A percentile compares a stretch with the other conserved stretches of the same genome.
Conservation (phyloP, 2,888 invertebrate species). For the Ligdia adustata region DNA sequence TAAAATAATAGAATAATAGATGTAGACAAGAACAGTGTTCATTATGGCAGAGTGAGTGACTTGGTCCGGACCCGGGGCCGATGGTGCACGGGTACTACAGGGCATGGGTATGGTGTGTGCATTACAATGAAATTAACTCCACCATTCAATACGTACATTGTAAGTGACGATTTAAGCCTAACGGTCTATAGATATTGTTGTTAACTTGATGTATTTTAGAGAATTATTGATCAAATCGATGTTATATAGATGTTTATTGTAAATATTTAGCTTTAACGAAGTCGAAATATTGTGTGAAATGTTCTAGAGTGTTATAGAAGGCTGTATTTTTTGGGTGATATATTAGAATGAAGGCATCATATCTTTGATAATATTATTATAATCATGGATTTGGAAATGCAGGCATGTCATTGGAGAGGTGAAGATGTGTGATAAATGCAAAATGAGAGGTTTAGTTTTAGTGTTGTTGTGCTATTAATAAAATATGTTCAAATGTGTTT, state of each 20-base stretch:
- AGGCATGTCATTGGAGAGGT: conserved; percentile 49
- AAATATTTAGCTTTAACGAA: conserved; percentile 70
- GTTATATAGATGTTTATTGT: conserved; percentile 84
- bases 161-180: conserved; percentile 72
- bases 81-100: conserved; percentile 1
- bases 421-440: conserved; percentile 79
- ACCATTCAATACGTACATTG: conserved; percentile 60
- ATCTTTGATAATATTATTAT: conserved; percentile 74
- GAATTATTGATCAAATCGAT: conserved; percentile 82
- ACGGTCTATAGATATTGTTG: conserved; percentile 75
- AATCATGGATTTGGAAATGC: conserved; percentile 42
- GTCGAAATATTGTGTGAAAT: conserved; percentile 63
- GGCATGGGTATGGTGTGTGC: conserved; percentile 14
- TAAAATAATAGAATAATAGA: no score
- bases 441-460: conserved; percentile 69
- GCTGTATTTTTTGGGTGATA: conserved; percentile 83
- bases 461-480: conserved; percentile 84
- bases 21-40: no score
- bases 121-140: conserved; percentile 16
- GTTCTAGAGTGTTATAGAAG: conserved; percentile 78
- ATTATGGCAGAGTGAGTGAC: no score
- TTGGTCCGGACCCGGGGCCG: not conserved
- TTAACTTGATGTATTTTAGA: conserved; percentile 83
- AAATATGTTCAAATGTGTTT: conserved; percentile 80
- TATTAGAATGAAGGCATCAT: conserved; percentile 75